Conservation (phyloP, 2,888 invertebrate species). For the Pachymerium ferrugineum region DNA sequence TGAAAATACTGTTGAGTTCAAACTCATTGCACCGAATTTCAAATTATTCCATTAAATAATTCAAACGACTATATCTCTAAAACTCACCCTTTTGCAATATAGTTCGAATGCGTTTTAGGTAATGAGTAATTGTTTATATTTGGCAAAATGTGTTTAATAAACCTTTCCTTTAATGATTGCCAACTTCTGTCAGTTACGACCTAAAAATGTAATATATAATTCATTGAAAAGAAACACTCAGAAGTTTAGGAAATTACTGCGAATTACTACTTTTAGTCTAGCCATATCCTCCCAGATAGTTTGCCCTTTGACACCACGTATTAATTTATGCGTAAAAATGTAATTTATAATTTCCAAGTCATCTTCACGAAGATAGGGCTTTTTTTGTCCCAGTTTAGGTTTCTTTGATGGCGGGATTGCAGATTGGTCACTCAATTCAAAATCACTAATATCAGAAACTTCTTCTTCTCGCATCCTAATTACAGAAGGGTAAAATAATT, state of each 20-base stretch:
- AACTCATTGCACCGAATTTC: too few species aligned
- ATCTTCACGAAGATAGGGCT: background rate
- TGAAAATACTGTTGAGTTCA: too few species aligned
- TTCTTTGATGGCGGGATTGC: too few species aligned
- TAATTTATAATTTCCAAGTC: background rate
- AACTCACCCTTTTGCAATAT: background rate
- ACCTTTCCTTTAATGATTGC: background rate
- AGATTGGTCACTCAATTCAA: background rate
- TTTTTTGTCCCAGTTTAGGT: background rate
- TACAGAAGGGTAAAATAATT: background rate
- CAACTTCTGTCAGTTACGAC: background rate
- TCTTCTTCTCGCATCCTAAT: background rate
- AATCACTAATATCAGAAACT: background rate
- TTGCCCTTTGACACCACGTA: background rate
- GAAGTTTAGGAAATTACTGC: too few species aligned
- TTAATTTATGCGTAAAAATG: background rate
- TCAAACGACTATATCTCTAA: too few species aligned
- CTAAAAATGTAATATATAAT: background rate
- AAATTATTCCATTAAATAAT: too few species aligned
- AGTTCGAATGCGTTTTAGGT: background rate
- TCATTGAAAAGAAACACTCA: background rate
- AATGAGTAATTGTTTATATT: background rate
- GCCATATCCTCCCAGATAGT: background rate
- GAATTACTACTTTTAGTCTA: background rate
- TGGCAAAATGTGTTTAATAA: background rate